Conservation (phyloP, 2,113 vertebrate species). For the Hylia prasina region DNA sequence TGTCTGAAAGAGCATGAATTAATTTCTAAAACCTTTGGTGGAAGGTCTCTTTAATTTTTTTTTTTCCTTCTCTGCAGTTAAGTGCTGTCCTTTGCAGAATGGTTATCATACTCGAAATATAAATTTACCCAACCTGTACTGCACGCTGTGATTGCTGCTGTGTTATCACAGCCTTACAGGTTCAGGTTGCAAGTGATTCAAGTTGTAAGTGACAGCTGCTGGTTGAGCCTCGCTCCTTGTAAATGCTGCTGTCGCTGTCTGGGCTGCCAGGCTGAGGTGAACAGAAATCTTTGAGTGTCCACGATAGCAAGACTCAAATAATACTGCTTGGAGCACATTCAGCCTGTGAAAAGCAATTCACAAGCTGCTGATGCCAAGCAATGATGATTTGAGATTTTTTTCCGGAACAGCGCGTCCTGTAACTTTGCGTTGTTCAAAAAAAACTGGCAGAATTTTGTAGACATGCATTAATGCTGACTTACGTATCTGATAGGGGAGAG, state of each 20-base stretch:
- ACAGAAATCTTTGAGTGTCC: not conserved
- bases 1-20: not conserved
- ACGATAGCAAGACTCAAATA: not conserved
- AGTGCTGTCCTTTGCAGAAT: not conserved
- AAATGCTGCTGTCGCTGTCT: not conserved
- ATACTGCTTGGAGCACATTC: not conserved
- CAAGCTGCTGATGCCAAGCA: constrained; percentile 24
- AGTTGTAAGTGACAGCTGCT: constrained; percentile 30
- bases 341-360: not conserved
- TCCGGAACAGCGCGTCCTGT: constrained; percentile 21
- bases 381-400: constrained; percentile 10
- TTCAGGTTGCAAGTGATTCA: not conserved
- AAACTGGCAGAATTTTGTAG: not conserved
- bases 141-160: constrained; percentile 26
- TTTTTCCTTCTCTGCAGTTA: not conserved
- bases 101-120: not conserved
- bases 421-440: not conserved
- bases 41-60: not conserved
- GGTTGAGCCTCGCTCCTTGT: not conserved
- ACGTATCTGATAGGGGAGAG: not conserved
- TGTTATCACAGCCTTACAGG: constrained; percentile 51
- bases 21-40: not conserved
- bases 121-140: constrained; percentile 3
- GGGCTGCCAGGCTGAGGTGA: not conserved
- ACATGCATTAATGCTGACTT: not conserved